Evolutionary conservation across 2,113 vertebrate genomes (phyloP).

Genomic region (Camelus bactrianus): DNA sequence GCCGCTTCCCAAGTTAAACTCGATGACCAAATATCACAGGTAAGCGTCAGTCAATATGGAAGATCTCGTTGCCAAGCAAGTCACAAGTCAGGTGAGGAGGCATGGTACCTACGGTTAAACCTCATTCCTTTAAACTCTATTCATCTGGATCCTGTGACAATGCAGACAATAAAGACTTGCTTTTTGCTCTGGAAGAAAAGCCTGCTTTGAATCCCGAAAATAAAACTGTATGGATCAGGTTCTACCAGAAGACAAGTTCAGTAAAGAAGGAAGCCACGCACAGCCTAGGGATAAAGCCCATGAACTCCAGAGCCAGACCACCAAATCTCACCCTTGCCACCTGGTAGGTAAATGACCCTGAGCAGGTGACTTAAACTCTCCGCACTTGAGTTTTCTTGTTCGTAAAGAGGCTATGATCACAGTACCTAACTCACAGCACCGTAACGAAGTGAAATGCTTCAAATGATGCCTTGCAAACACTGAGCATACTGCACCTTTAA

Average conservation of each 20-base stretch:
- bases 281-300: background rate
- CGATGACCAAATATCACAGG: constrained; percentile 66
- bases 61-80: background rate
- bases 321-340: background rate
- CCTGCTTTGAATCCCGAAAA: constrained; percentile 10
- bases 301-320: background rate
- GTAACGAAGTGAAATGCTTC: background rate
- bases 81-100: background rate
- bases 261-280: background rate
- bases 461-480: background rate
- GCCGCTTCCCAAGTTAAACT: constrained; percentile 81
- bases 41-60: background rate
- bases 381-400: background rate
- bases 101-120: background rate
- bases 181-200: background rate
- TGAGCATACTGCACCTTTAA: background rate
- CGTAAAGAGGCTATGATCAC: background rate
- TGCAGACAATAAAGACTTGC: background rate
- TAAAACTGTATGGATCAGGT: background rate
- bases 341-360: rapidly evolving
- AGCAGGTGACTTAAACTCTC: background rate
- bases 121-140: background rate
- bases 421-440: background rate
- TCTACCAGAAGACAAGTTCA: background rate
- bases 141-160: background rate